phyloP scores from a whole-genome alignment of 2,113 vertebrate species.

The Crotalus tigris region DNA sequence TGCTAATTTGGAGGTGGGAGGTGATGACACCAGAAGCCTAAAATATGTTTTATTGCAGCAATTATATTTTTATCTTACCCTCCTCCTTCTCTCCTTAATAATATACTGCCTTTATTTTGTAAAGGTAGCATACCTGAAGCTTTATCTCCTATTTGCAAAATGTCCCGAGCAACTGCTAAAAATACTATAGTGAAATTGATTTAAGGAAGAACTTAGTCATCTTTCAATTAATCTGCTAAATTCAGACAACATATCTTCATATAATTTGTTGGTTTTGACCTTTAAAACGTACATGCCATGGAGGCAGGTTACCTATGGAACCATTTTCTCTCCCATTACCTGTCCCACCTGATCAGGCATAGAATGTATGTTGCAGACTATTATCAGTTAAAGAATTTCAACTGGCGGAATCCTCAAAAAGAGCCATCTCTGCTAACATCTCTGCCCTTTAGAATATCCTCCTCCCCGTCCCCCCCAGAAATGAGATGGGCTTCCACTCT shows the following conservation, averaged over 20 bases:
- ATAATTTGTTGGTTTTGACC: not conserved
- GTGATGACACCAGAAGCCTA: not conserved
- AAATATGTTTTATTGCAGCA: not conserved
- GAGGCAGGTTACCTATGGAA: not conserved
- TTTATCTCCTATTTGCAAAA: not conserved
- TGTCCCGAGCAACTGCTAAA: not conserved
- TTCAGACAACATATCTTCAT: not conserved
- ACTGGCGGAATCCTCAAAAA: not conserved
- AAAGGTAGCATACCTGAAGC: not conserved
- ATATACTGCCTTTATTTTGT: not conserved
- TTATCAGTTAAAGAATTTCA: not conserved
- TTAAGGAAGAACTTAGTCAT: not conserved
- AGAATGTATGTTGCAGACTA: not conserved
- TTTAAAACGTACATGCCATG: not conserved
- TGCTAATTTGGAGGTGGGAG: not conserved
- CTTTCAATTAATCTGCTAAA: not conserved
- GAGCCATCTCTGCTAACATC: not conserved
- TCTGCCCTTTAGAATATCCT: not conserved
- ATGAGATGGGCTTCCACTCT: not conserved
- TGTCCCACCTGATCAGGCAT: not conserved
- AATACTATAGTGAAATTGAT: not conserved
- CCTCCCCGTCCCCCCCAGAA: not conserved
- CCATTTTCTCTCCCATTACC: not conserved
- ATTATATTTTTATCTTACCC: not conserved
- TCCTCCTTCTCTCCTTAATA: not conserved